These are phyloP conservation scores for Danio aesculapii DNA, from an alignment of 2,797 vertebrate genomes.

Conservation along the genomic window DNA sequence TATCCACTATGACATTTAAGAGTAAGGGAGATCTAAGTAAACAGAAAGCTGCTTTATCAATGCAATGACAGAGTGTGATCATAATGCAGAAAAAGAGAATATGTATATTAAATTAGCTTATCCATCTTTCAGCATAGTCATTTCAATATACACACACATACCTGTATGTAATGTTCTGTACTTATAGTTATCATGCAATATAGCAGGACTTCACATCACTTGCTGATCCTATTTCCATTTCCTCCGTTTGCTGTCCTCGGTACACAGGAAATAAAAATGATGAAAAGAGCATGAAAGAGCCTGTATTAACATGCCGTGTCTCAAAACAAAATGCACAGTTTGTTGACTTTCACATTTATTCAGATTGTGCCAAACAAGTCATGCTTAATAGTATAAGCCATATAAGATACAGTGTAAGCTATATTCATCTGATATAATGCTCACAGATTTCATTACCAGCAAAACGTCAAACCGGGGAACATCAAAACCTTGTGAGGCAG, in stretches of 20 bases:
- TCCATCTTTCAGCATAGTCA: neutral
- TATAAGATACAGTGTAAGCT: neutral
- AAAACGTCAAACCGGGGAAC: slow-evolving; percentile 24
- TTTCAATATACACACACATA: neutral
- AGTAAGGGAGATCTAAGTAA: slow-evolving; percentile 44
- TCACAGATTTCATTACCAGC: slow-evolving; percentile 50
- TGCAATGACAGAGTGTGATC: slow-evolving; percentile 15
- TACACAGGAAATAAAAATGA: slow-evolving; percentile 9
- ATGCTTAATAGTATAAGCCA: neutral
- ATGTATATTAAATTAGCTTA: neutral
- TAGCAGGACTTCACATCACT: too few relatives aligned
- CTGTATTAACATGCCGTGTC: neutral
- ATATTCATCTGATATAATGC: slow-evolving; percentile 38
- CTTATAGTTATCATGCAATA: neutral
- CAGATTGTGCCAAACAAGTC: neutral
- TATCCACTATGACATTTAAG: slow-evolving; percentile 31
- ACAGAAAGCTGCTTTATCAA: neutral
- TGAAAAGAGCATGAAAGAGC: neutral
- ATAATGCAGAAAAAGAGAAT: slow-evolving; percentile 15
- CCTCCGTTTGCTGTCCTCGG: neutral
- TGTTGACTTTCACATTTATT: neutral
- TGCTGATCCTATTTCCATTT: neutral
- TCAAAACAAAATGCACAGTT: slow-evolving; percentile 6
- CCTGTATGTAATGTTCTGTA: neutral
- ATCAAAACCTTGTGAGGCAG: slow-evolving; percentile 53